Conservation (phyloP, 37 sponge, comb jelly and placozoan genomes). For the Lycopodina hypogea region DNA sequence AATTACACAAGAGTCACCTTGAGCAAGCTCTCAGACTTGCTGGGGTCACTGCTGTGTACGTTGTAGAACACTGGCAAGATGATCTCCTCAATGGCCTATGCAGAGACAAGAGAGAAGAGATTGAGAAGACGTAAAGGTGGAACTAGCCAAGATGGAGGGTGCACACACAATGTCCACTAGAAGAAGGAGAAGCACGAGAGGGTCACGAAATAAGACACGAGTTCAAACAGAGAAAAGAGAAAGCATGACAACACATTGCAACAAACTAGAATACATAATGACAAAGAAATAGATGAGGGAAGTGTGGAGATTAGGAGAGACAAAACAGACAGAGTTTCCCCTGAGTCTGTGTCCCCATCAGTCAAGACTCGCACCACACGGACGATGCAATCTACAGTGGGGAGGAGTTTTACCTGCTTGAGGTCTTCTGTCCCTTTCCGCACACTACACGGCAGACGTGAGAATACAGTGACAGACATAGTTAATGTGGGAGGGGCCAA, state of each 20-base stretch:
- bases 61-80: constrained; percentile 78
- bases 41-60: constrained; percentile 32
- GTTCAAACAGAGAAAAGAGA: background rate
- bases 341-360: background rate
- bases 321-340: background rate
- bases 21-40: constrained; percentile 43
- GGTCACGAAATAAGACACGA: background rate
- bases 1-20: constrained; percentile 41
- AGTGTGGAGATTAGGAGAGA: background rate
- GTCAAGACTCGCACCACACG: background rate
- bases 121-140: background rate
- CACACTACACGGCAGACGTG: constrained; percentile 44
- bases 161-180: background rate
- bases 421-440: constrained; percentile 76
- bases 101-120: background rate
- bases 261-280: background rate
- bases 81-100: constrained; percentile 69
- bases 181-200: background rate
- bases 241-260: background rate
- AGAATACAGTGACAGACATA: constrained; percentile 37
- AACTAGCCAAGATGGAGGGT: too few relatives aligned
- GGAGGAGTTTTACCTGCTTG: constrained; percentile 46
- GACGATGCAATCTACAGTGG: background rate
- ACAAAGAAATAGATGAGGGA: background rate
- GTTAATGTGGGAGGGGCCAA: constrained; percentile 7